Conservation (phyloP, 2,113 vertebrate species). For the Propithecus coquereli region DNA sequence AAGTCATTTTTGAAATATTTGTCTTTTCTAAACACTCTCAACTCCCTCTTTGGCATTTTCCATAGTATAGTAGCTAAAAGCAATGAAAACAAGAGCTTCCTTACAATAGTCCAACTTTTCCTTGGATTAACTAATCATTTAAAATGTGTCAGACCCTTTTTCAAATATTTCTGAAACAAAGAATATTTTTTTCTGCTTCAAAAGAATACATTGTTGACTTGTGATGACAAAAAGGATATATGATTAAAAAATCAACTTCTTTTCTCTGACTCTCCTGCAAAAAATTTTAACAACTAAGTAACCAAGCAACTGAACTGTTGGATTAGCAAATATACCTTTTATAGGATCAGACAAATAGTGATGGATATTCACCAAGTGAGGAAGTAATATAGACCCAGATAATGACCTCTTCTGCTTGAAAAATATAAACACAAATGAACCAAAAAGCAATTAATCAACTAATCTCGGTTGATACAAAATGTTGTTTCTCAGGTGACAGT, state of each 20-base stretch:
- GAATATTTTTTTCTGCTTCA: neutral
- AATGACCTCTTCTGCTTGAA: neutral
- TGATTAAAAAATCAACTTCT: neutral
- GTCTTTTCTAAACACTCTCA: neutral
- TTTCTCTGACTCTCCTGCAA: neutral
- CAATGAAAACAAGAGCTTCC: neutral
- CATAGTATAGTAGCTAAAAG: neutral
- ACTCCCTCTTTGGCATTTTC: neutral
- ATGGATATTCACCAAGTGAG: neutral
- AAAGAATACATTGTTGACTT: neutral
- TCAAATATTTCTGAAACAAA: neutral
- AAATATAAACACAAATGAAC: neutral
- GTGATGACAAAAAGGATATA: neutral
- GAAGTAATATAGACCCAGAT: neutral
- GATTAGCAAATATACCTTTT: neutral
- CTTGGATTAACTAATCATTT: neutral
- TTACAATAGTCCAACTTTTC: neutral
- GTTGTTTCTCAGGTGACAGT: rapidly evolving
- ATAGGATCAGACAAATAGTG: neutral
- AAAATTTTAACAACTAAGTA: neutral
- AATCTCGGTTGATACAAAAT: neutral
- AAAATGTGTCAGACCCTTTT: neutral
- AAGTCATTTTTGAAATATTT: neutral
- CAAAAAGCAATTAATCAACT: neutral
- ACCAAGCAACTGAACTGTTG: neutral